Evolutionary conservation across 2,888 invertebrate genomes (phyloP), one percentile per base, ranked within the genome.

Genomic region (Lacanobia oleracea): DNA sequence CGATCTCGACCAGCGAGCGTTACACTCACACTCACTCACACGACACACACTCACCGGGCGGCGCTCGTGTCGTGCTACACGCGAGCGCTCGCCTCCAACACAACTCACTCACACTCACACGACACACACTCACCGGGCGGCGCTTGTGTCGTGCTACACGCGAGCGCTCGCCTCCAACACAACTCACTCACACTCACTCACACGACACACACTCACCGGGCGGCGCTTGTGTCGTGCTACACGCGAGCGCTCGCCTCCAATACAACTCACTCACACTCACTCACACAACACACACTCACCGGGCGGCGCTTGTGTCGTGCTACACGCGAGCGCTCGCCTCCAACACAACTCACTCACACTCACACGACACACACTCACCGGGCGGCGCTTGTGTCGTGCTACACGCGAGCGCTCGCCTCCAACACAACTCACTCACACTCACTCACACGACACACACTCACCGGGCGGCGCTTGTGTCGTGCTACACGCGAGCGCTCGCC

Each of bases 1-100:
- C 68, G 70, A 66, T n/a, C 85, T 87, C 86, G 84, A 72, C 86
- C 86, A 78, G 86, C 88, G 83, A 85, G 85, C 72, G 51, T 70
- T 45, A 69, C 65, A 53, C 57, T 60, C 60, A 51, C 67, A 71
- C 61, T 54, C 59, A 50, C 56, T 53, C 50, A 14, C 54, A 40
- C 27, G 12, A 18, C 51, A 67, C n/a, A 27, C 66, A 57, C 54
- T 57, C 45, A 48, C 23, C 16, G 16, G 37, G 37, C 6, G 18
- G n/a, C 43, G 16, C 51, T n/a, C 10, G 59, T 33, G 33, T 33
- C 33, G 33, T 33, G n/a, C 2, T 6, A 51, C 50, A 51, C 18
- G 43, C 33, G 33, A 33, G 43, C 23, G 12, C 23, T 60, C 71
- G 8, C 50, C 61, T 12, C 33, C 33, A 33, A 33, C 6, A 3